Conservation (phyloP, 2,113 vertebrate species). For the Coptodon bakossiorum region DNA sequence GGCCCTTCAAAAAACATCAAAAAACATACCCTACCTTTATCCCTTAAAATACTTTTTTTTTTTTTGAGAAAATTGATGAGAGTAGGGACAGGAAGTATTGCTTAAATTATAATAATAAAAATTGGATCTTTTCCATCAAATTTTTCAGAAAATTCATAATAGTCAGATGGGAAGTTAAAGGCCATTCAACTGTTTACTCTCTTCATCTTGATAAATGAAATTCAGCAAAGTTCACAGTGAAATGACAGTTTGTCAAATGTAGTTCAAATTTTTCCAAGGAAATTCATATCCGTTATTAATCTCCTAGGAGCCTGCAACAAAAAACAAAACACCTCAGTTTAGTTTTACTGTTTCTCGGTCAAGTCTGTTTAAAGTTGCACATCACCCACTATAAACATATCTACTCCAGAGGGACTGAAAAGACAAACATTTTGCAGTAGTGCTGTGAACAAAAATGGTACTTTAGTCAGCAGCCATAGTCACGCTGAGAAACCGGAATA, state of each 20-base stretch:
- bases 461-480: slow-evolving; percentile 15
- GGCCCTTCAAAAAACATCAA: neutral
- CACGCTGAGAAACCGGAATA: neutral
- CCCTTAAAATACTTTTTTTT: neutral
- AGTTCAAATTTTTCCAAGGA: neutral
- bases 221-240: neutral
- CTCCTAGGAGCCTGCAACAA: neutral
- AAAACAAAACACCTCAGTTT: neutral
- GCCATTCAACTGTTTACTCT: neutral
- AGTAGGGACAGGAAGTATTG: neutral
- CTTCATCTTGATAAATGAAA: neutral
- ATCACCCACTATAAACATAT: slow-evolving; percentile 56
- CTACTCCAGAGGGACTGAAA: slow-evolving; percentile 21
- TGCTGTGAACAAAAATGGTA: neutral
- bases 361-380: slow-evolving; percentile 41
- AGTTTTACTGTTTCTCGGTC: neutral
- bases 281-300: neutral
- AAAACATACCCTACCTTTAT: neutral
- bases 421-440: slow-evolving; percentile 40
- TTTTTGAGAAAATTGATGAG: neutral
- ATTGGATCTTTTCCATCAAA: neutral
- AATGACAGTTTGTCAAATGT: neutral
- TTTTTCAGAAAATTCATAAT: neutral
- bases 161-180: neutral
- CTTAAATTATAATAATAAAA: neutral